Evolutionary conservation across 1,140 invertebrate species (phyloP).

Genomic region (Brachionus calyciflorus): DNA sequence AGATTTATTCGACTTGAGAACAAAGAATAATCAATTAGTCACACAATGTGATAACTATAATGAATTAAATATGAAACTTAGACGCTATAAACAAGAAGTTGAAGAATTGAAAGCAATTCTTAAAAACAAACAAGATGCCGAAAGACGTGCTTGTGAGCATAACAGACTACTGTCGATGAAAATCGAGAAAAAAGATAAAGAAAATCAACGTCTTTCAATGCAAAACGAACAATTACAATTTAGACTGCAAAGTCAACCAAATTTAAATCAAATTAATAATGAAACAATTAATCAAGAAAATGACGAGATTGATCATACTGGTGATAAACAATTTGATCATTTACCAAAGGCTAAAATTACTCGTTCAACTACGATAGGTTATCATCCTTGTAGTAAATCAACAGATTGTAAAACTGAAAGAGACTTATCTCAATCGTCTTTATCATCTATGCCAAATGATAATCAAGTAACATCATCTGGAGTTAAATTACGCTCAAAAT

Average conservation of each 20-base stretch:
- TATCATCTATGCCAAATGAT: background rate
- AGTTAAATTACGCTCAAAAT: conserved; percentile 19
- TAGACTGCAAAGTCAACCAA: conserved; percentile 31
- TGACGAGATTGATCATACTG: background rate
- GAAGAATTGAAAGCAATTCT: conserved; percentile 32
- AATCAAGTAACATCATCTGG: background rate
- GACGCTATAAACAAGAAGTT: conserved; percentile 39
- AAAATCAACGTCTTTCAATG: conserved; percentile 46
- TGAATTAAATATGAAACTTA: conserved; percentile 42
- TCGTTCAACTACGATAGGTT: conserved; percentile 5
- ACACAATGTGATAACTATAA: conserved; percentile 36
- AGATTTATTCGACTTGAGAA: conserved; percentile 40
- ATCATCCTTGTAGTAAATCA: background rate
- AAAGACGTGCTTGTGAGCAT: conserved; percentile 32
- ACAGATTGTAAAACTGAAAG: background rate
- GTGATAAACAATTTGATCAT: background rate
- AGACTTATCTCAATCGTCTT: background rate
- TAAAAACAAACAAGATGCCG: conserved; percentile 36
- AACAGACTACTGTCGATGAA: background rate
- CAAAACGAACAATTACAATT: conserved; percentile 45
- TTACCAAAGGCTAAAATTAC: background rate
- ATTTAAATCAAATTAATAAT: conserved; percentile 15
- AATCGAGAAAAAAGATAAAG: conserved; percentile 44
- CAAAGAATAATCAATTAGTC: conserved; percentile 35
- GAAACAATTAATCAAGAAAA: background rate